Base-by-base conservation (phyloP, 2,113 vertebrate genomes). In the Tinamus guttatus region DNA sequence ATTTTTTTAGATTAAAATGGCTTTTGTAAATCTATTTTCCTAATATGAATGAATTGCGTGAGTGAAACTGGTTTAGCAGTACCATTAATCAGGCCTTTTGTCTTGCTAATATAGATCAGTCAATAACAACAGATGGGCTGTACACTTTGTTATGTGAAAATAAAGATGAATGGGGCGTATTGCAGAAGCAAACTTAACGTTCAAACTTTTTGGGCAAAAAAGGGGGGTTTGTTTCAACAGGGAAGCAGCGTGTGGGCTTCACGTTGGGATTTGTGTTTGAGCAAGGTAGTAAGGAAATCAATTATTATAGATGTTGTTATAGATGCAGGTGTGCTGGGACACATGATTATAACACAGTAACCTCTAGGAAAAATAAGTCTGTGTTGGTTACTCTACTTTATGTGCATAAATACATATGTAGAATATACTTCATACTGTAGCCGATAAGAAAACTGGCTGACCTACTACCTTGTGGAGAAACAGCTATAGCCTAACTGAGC, bases 131-230 rank as follows among this genome's bases (percentile, higher is more conserved):
- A 94, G 75, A 83, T 96, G 91, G 84, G 58, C 40, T 94, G 45
- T 87, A 73, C 32, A 52, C 94, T 93, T 97, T 92, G 92, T 95
- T 97, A 87, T 74, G 93, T 80, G 76, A 91, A 96, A 95, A 96
- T 93, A 89, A 94, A 96, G 94, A 95, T 96, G 84, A 91, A 88
- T 97, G 73, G 96, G 95, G 47, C 69, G 60, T 49, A 13, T 73
- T 88, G 58, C 64, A 95, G 87, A 83, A 96, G 81, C 79, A 94
- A 93, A 90, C 80, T 96, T 78, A 40, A 69, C 75, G 49, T 90
- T 85, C 92, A 45, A 95, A 96, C 87, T 95, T 91, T 43, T 83
- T 74, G 24, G 85, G 86, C 56, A 89, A 79, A 95, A 87, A 69
- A 49, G 21, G 64, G 78, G 81, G 52, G 92, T 82, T 93, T 95